Percentiles rank a stretch among this genome's conserved stretches.
phyloP scores from a whole-genome alignment of 2,888 invertebrate species.

The Muschampia plurimacula region DNA sequence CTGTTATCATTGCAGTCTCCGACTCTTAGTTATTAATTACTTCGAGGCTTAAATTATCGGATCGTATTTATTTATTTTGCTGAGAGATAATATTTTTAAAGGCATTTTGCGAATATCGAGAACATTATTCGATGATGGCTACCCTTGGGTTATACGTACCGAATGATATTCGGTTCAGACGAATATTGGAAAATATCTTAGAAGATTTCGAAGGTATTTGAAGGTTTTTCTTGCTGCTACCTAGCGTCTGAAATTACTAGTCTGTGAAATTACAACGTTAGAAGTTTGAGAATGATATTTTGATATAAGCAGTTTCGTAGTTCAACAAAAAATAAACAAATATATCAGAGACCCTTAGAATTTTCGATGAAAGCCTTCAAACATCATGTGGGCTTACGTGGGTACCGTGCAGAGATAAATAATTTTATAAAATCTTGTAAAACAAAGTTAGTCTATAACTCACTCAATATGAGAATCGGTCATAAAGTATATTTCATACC shows the following conservation, averaged over 20 bases:
- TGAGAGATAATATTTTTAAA: constrained; percentile 5
- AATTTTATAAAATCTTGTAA: too few species aligned
- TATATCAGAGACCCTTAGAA: too few species aligned
- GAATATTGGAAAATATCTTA: background rate
- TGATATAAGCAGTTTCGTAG: background rate
- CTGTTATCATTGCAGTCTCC: constrained; percentile 4
- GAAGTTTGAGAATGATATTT: background rate
- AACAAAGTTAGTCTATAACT: too few species aligned
- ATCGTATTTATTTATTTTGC: constrained; percentile 10
- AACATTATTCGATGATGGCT: too few species aligned
- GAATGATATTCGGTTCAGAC: background rate
- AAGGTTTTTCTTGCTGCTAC: background rate
- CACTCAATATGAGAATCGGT: too few species aligned
- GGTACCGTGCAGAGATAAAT: too few species aligned
- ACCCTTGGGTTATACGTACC: background rate
- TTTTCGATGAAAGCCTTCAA: too few species aligned
- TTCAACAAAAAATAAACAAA: too few species aligned
- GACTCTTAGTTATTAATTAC: constrained; percentile 10
- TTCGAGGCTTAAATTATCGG: background rate
- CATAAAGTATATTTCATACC: too few species aligned
- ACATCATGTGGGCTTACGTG: too few species aligned
- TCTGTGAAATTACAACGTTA: constrained; percentile 1
- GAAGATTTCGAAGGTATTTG: background rate
- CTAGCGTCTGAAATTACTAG: background rate
- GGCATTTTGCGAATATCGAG: background rate